Conservation (phyloP, 53 echinoderm and acorn worm species). For the Paracentrotus lividus region DNA sequence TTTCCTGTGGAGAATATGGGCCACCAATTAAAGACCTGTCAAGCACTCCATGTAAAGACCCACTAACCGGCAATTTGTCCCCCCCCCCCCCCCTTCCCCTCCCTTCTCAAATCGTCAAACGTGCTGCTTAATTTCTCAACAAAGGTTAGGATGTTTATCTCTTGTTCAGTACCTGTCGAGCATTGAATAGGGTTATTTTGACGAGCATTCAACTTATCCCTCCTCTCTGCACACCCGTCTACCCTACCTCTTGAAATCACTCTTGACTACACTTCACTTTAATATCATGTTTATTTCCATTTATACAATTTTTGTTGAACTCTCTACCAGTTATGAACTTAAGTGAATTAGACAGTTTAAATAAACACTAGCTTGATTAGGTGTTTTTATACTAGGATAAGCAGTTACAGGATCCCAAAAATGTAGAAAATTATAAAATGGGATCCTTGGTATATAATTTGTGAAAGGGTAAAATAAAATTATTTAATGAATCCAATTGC, state of each 20-base stretch:
- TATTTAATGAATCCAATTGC: no score
- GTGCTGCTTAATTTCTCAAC: neutral
- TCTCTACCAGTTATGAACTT: no score
- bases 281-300: no score
- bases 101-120: neutral
- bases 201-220: neutral
- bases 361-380: no score
- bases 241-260: neutral
- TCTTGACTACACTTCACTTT: neutral
- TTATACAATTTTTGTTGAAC: no score
- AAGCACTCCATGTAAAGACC: neutral
- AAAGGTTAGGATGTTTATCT: neutral
- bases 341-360: no score
- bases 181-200: neutral
- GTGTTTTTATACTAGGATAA: no score
- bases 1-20: slow-evolving; percentile 3
- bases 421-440: no score
- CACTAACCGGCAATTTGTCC: slow-evolving; percentile 27
- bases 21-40: slow-evolving; percentile 60
- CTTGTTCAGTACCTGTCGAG: neutral
- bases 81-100: no score
- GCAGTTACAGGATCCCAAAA: no score
- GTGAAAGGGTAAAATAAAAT: no score
- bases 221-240: neutral
- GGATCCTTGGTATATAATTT: no score